Evolutionary conservation across 2,113 vertebrate genomes (phyloP).

Genomic region (Cercocebus atys): DNA sequence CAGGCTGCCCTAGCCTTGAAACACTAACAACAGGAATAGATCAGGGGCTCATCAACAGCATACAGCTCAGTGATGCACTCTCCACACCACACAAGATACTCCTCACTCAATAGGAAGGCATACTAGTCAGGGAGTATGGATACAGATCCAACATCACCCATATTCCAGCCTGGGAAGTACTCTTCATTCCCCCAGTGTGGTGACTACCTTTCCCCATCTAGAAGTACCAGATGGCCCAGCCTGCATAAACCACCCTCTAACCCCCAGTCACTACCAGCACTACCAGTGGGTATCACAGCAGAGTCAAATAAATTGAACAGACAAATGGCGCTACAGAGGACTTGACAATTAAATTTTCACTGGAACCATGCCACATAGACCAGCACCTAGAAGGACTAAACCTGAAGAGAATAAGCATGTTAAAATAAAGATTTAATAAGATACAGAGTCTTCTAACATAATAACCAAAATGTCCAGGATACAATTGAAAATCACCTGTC

Average conservation of each 20-base stretch:
- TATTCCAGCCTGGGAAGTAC: not conserved
- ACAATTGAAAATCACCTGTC: not conserved
- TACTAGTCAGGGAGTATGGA: accelerated
- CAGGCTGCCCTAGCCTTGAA: not conserved
- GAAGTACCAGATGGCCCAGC: not conserved
- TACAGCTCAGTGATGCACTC: not conserved
- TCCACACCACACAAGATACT: not conserved
- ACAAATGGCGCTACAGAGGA: not conserved
- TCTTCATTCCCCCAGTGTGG: not conserved
- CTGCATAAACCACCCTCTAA: not conserved
- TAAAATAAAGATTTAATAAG: not conserved
- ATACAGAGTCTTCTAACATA: not conserved
- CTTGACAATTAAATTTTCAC: not conserved
- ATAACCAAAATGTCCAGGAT: not conserved
- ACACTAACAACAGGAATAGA: too few species aligned
- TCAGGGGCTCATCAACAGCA: not conserved
- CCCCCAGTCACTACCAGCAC: not conserved
- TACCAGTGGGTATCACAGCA: not conserved
- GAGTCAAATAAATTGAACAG: not conserved
- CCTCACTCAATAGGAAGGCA: not conserved
- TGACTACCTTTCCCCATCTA: not conserved
- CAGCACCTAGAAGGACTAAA: not conserved
- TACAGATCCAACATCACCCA: too few species aligned
- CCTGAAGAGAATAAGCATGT: not conserved
- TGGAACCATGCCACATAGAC: not conserved